Percentiles rank a stretch among this genome's conserved stretches.
phyloP scores from a whole-genome alignment of 2,888 invertebrate genomes.

The Belgica antarctica region DNA sequence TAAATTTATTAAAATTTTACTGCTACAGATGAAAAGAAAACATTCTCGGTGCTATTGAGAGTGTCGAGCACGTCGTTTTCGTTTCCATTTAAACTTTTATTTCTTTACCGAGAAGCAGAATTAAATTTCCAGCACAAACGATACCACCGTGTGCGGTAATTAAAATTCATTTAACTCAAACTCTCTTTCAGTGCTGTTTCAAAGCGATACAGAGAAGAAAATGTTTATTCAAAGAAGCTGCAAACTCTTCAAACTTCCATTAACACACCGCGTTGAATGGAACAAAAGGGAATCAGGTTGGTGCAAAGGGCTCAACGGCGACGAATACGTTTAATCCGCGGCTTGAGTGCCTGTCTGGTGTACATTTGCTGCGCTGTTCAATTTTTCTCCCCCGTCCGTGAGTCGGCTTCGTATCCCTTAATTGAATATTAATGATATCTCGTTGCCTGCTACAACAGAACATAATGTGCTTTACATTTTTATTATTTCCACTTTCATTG shows the following conservation, averaged over 20 bases:
- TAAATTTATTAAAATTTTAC: not conserved
- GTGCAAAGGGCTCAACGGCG: not conserved
- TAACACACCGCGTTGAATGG: slow-evolving; percentile 5
- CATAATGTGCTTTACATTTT: not conserved
- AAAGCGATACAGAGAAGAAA: not conserved
- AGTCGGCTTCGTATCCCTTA: not conserved
- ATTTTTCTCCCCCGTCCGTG: not conserved
- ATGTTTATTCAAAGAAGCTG: not conserved
- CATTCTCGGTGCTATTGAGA: not conserved
- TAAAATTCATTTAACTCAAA: slow-evolving; percentile 31
- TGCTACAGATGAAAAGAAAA: not conserved
- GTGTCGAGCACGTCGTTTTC: too few species aligned
- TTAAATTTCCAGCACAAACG: too few species aligned
- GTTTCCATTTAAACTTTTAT: too few species aligned
- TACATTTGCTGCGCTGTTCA: not conserved
- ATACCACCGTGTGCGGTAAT: slow-evolving; percentile 18
- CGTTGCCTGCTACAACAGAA: not conserved
- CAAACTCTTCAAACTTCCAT: slow-evolving; percentile 24
- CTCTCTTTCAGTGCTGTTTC: too few species aligned
- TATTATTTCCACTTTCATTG: not conserved
- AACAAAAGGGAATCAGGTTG: slow-evolving; percentile 8
- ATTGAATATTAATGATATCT: slow-evolving; percentile 37
- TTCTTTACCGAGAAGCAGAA: not conserved
- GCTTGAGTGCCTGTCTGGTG: not conserved
- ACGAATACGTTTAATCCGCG: slow-evolving; percentile 6